Evolutionary conservation across 2,113 vertebrate species (phyloP).

Genomic region (Ia io): DNA sequence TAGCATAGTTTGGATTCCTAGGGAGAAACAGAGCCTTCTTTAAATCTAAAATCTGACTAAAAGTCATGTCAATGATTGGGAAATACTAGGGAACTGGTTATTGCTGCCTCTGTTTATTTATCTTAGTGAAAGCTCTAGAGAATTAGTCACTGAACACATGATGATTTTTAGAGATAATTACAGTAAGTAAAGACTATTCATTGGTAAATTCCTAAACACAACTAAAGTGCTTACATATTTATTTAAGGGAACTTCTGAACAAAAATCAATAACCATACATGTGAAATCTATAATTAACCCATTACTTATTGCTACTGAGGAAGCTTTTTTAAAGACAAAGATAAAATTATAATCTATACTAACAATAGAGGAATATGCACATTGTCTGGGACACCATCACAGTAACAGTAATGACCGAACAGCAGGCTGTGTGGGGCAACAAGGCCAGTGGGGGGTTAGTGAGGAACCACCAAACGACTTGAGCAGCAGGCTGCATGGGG

Average conservation of each 20-base stretch:
- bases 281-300: slow-evolving; percentile 37
- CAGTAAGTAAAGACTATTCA: not conserved
- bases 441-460: no score
- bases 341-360: slow-evolving; percentile 36
- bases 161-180: slow-evolving; percentile 56
- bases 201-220: slow-evolving; percentile 46
- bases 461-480: no score
- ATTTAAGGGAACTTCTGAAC: slow-evolving; percentile 61
- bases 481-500: no score
- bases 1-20: slow-evolving; percentile 40
- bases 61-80: slow-evolving; percentile 6
- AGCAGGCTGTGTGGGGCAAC: no score
- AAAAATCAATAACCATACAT: slow-evolving; percentile 63
- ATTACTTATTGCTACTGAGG: slow-evolving; percentile 28
- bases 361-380: no score
- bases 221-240: slow-evolving; percentile 50
- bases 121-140: slow-evolving; percentile 36
- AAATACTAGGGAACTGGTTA: slow-evolving; percentile 36
- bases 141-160: not conserved
- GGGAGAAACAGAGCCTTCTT: slow-evolving; percentile 11
- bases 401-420: no score
- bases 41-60: slow-evolving; percentile 4
- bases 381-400: no score
- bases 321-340: slow-evolving; percentile 53
- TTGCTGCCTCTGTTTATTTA: slow-evolving; percentile 39